Base-by-base conservation (phyloP, 2,113 vertebrate species). In the Xyliphius kryptos region DNA sequence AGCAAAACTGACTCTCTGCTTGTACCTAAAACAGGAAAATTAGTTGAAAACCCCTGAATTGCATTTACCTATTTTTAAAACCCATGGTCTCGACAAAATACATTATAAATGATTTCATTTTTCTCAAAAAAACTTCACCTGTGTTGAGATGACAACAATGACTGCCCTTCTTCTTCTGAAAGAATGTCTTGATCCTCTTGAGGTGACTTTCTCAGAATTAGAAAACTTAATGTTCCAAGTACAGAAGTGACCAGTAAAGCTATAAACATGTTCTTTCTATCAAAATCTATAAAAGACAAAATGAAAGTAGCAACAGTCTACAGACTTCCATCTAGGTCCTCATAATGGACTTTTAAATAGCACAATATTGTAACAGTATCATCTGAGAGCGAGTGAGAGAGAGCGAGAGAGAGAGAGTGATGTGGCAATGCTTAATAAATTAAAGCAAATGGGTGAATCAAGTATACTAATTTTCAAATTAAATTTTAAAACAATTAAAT, bases 201-300 rank as follows among this genome's bases (percentile, higher is more conserved):
- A 15, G 16, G 67, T 7, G 62, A 73, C 57, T 86, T 91, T 65
- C 90, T 89, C 81, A 99, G 76, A 72, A 90, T 83, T 74, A 99
- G 90, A 80, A 99, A 96, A 57, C 92, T 85, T 67, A 99, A 86
- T 0, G 94, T 92, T 51, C 96, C 96, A 66, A 95, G 81, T 6
- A 90, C 73, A 61, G 94, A 97, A 72, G 90, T 84, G 64, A 95
- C 90, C 36, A 97, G 80, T 64, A 99, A 83, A 63, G 89, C 88
- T 37, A 90, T 89, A 64, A 97, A 98, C 70, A 97, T 87, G 7
- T 84, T 94, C 71, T 84, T 91, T 63, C 94, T 91, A 78, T 95
- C 92, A 1, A 77, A 69, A 64, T 94, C 94, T 99, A 78, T n/a
- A 21, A 73, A 43, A 19, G 19, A 37, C 70, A 67, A 73, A 62